Evolutionary conservation across 2,888 invertebrate genomes (phyloP).

Genomic region (Latrodectus elegans): DNA sequence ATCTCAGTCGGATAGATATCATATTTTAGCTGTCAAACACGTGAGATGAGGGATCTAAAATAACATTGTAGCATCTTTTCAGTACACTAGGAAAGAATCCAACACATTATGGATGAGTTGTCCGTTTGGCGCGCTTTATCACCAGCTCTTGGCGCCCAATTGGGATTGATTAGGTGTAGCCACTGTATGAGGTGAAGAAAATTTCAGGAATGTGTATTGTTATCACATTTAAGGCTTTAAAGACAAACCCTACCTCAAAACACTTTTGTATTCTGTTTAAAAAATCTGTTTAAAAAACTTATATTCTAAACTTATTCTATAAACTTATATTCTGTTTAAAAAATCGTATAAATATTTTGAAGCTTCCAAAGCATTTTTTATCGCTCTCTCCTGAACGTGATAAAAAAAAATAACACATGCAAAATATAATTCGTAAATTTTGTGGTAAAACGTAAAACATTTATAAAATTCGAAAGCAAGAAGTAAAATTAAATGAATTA

Average conservation of each 20-base stretch:
- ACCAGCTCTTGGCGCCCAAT: constrained; percentile 33
- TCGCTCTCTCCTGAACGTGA: not conserved
- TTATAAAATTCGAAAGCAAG: constrained; percentile 5
- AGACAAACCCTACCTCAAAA: not conserved
- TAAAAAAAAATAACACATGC: constrained; percentile 3
- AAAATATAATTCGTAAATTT: constrained; percentile 17
- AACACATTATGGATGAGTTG: constrained; percentile 57
- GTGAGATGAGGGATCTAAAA: constrained; percentile 51
- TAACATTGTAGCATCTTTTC: constrained; percentile 50
- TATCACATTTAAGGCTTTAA: constrained; percentile 12
- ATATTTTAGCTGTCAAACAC: constrained; percentile 62
- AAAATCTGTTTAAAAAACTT: no score
- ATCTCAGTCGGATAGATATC: constrained; percentile 48
- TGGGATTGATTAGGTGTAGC: constrained; percentile 48
- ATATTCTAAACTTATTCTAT: no score
- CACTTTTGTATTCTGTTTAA: no score
- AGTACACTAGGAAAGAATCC: constrained; percentile 34
- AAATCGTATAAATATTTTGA: no score
- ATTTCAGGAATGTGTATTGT: constrained; percentile 31
- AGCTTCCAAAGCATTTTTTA: not conserved
- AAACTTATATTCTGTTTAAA: no score
- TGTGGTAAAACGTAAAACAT: not conserved
- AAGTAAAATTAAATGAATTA: not conserved
- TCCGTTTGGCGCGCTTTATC: constrained; percentile 52
- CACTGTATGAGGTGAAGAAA: constrained; percentile 24